A percentile compares a stretch with the other conserved stretches of the same genome.
Evolutionary conservation across 1,140 invertebrate genomes (phyloP).

Genomic region (Sminthurinus signatus): DNA sequence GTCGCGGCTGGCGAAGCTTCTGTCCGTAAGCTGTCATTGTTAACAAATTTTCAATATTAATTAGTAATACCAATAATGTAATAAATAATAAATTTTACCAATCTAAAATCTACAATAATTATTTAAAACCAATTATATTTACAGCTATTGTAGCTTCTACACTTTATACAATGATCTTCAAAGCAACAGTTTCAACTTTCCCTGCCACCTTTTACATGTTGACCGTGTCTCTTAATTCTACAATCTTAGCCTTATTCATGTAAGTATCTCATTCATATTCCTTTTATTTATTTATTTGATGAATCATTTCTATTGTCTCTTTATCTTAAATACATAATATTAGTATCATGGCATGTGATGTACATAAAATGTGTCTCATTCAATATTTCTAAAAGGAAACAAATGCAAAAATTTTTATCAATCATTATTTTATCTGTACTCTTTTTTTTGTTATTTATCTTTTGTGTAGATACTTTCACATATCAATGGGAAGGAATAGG

Average conservation of each 20-base stretch:
- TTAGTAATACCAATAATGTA: no score
- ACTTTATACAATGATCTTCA: constrained; percentile 20
- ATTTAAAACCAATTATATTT: no score
- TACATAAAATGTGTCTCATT: background rate
- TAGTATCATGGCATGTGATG: no score
- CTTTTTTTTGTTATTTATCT: background rate
- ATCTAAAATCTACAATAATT: no score
- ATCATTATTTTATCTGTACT: no score
- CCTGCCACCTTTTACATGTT: constrained; percentile 17
- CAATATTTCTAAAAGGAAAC: background rate
- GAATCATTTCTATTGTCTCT: no score
- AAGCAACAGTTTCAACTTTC: constrained; percentile 14
- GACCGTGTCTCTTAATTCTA: background rate
- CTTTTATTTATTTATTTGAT: background rate
- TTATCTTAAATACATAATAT: no score
- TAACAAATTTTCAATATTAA: no score
- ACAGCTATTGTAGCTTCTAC: constrained; percentile 19
- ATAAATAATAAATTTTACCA: no score
- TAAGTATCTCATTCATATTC: constrained; percentile 10
- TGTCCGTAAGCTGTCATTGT: no score
- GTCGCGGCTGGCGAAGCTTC: constrained; percentile 27
- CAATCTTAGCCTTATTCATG: constrained; percentile 28
- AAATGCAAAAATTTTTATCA: no score
- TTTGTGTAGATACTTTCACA: constrained; percentile 1
- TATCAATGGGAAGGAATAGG: background rate